Evolutionary conservation across 2,888 invertebrate species (phyloP).

Genomic region (Eilema depressum): DNA sequence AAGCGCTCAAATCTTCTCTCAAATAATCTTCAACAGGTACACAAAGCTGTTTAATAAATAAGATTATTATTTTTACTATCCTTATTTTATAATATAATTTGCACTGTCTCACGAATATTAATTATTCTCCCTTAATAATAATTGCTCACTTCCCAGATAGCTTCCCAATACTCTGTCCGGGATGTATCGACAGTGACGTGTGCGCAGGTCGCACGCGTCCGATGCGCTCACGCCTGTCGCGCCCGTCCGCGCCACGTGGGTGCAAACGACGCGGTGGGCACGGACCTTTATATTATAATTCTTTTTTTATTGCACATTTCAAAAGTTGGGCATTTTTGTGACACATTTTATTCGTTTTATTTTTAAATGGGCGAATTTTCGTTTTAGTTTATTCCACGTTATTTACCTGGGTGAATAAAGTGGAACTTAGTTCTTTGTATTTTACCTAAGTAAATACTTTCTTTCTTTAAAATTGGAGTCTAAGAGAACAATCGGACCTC

Average conservation of each 20-base stretch:
- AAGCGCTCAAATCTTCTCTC: too few relatives aligned
- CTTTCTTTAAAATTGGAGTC: neutral
- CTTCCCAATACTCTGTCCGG: neutral
- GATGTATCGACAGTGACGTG: constrained; percentile 30
- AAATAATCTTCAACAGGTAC: too few relatives aligned
- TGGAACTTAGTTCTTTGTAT: neutral
- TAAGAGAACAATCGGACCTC: neutral
- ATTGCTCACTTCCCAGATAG: neutral
- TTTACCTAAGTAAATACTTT: too few relatives aligned
- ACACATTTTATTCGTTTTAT: neutral
- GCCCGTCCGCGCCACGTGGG: constrained; percentile 52
- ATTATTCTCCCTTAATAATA: neutral
- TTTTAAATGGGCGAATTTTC: too few relatives aligned
- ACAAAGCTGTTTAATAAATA: neutral
- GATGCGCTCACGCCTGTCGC: constrained; percentile 55
- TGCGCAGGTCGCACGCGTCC: constrained; percentile 27
- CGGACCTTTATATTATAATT: constrained; percentile 30
- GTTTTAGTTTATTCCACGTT: too few relatives aligned
- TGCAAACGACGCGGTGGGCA: constrained; percentile 37
- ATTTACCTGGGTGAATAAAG: neutral
- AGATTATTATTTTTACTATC: neutral
- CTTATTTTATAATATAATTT: neutral
- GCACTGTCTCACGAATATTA: constrained; percentile 2
- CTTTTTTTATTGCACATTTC: constrained; percentile 26
- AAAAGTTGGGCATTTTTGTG: constrained; percentile 5